Evolutionary conservation across 2,888 invertebrate genomes (phyloP).

Genomic region (Pristionchus mayeri): DNA sequence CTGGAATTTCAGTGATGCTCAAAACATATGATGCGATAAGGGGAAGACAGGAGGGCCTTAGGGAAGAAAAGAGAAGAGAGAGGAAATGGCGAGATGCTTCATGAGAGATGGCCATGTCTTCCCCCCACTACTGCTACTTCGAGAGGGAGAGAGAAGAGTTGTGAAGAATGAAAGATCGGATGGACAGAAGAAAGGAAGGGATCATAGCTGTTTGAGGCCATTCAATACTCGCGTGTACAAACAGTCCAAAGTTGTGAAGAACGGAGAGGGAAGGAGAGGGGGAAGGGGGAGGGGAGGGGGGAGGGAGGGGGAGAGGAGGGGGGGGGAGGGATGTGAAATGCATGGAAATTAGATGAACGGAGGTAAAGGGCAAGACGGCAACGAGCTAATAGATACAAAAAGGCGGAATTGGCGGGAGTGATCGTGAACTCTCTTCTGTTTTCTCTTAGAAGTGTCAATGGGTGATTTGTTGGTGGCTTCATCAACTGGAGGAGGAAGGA

Average conservation of each 20-base stretch:
- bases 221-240: not conserved
- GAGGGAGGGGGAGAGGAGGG: not conserved
- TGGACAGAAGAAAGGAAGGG: not conserved
- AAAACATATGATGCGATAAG: constrained; percentile 11
- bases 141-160: not conserved
- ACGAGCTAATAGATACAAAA: no score
- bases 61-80: constrained; percentile 3
- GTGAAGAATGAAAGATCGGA: constrained; percentile 6
- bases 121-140: not conserved
- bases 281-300: not conserved
- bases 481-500: no score
- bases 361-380: not conserved
- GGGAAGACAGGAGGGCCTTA: constrained; percentile 25
- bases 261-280: no score
- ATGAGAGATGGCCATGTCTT: not conserved
- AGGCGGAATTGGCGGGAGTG: not conserved
- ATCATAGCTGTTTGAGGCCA: constrained; percentile 5
- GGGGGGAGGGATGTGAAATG: not conserved
- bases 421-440: not conserved
- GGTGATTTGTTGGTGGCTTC: not conserved
- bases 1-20: not conserved
- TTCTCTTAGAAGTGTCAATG: not conserved
- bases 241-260: not conserved
- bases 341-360: constrained; percentile 21
- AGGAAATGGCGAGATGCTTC: constrained; percentile 24